Percentiles rank a stretch among this genome's conserved stretches.
phyloP scores from a whole-genome alignment of 2,888 invertebrate species.

The Thymelicus acteon region DNA sequence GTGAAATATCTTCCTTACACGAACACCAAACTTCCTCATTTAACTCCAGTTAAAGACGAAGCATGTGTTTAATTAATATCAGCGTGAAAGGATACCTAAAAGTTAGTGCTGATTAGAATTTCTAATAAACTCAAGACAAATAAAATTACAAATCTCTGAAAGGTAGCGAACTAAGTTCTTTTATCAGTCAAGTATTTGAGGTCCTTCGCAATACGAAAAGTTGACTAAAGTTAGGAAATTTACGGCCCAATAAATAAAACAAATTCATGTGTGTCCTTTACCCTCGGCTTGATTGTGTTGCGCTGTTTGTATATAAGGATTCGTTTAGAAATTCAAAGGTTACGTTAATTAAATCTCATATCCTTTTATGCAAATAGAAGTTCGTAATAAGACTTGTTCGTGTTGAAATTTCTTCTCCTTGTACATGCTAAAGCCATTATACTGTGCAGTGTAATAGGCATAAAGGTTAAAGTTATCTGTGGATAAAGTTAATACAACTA shows the following conservation, averaged over 20 bases:
- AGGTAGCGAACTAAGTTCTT: slow-evolving; percentile 58
- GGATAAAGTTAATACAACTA: background rate
- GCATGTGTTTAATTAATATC: slow-evolving; percentile 73
- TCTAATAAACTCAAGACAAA: slow-evolving; percentile 63
- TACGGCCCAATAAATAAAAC: slow-evolving; percentile 65
- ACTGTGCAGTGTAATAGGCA: background rate
- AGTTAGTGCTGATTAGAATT: slow-evolving; percentile 70
- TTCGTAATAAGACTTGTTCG: slow-evolving; percentile 32
- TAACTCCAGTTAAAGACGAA: slow-evolving; percentile 69
- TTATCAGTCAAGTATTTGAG: slow-evolving; percentile 58
- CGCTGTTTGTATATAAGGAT: slow-evolving; percentile 20
- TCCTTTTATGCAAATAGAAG: slow-evolving; percentile 36
- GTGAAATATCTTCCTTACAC: slow-evolving; percentile 49
- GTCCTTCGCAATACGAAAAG: slow-evolving; percentile 59
- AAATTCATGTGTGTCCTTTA: slow-evolving; percentile 47
- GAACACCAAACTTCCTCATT: slow-evolving; percentile 65
- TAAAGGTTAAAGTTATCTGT: slow-evolving; percentile 4
- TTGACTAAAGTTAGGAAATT: slow-evolving; percentile 61
- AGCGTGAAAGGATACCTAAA: slow-evolving; percentile 76
- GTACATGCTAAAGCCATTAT: slow-evolving; percentile 15
- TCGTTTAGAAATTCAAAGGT: slow-evolving; percentile 31
- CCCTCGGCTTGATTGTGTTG: slow-evolving; percentile 31
- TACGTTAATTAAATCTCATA: slow-evolving; percentile 38
- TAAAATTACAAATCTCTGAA: slow-evolving; percentile 63
- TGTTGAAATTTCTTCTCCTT: slow-evolving; percentile 23